Evolutionary conservation across 2,113 vertebrate genomes (phyloP).

Genomic region (Sinocyclocheilus maitianheensis): DNA sequence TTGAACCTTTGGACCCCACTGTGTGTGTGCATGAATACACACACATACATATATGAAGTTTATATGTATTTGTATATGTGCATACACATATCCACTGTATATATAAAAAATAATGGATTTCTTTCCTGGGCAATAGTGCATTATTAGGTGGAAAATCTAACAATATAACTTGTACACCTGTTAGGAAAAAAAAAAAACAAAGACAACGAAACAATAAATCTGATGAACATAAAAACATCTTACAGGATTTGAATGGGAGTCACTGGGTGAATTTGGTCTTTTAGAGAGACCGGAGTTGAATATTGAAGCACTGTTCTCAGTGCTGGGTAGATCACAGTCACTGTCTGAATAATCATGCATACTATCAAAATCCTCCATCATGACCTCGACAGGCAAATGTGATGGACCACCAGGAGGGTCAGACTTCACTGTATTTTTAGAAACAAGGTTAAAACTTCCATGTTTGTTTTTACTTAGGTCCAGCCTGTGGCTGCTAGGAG

Average conservation of each 20-base stretch:
- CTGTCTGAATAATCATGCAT: conserved; percentile 74
- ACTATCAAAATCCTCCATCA: conserved; percentile 73
- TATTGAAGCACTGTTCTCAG: conserved; percentile 59
- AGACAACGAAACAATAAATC: background rate
- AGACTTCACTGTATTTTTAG: conserved; percentile 72
- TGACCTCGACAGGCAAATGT: conserved; percentile 68
- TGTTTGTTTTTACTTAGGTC: conserved; percentile 67
- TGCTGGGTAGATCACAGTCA: conserved; percentile 68
- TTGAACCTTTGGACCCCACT: conserved; percentile 47
- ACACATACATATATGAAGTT: background rate
- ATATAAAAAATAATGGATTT: background rate
- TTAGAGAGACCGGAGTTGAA: conserved; percentile 42
- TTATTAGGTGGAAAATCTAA: background rate
- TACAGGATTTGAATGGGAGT: conserved; percentile 73
- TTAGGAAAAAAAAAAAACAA: background rate
- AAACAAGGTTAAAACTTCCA: conserved; percentile 70
- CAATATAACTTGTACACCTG: background rate
- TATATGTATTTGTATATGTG: too few species aligned
- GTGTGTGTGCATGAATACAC: conserved; percentile 50
- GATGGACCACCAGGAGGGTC: conserved; percentile 70
- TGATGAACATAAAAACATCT: conserved; percentile 49
- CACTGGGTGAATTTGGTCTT: conserved; percentile 63
- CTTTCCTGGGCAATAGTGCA: background rate
- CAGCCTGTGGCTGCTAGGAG: conserved; percentile 42
- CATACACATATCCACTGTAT: background rate